These are phyloP conservation scores for rabbit (Oryctolagus cuniculus) DNA, from an alignment of 2,113 vertebrate species.

Conservation along the genomic window mOryCun1.1 NC_091432.1:211870001-211870500, in stretches of 20 bases:
- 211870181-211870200: slow-evolving; percentile 68
- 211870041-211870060: slow-evolving; percentile 40
- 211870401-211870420: slow-evolving; percentile 62
- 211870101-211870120: slow-evolving; percentile 72
- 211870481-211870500: slow-evolving; percentile 63
- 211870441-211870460: slow-evolving; percentile 77
- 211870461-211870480: slow-evolving; percentile 58
- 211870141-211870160: slow-evolving; percentile 63
- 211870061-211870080: slow-evolving; percentile 23
- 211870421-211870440: slow-evolving; percentile 62
- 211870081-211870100: slow-evolving; percentile 66
- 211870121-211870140: slow-evolving; percentile 60
- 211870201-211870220: not conserved
- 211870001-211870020: slow-evolving; percentile 57
- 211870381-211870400: slow-evolving; percentile 75
- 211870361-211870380: slow-evolving; percentile 66
- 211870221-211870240: not conserved
- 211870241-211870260: not conserved
- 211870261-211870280: slow-evolving; percentile 60
- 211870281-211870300: slow-evolving; percentile 61
- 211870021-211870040: slow-evolving; percentile 64
- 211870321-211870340: slow-evolving; percentile 73
- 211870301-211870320: slow-evolving; percentile 54
- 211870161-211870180: slow-evolving; percentile 61
- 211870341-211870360: slow-evolving; percentile 67